These are phyloP conservation scores for Balanococcus diminutus DNA, from an alignment of 2,888 invertebrate genomes.

Conservation along the genomic window DNA sequence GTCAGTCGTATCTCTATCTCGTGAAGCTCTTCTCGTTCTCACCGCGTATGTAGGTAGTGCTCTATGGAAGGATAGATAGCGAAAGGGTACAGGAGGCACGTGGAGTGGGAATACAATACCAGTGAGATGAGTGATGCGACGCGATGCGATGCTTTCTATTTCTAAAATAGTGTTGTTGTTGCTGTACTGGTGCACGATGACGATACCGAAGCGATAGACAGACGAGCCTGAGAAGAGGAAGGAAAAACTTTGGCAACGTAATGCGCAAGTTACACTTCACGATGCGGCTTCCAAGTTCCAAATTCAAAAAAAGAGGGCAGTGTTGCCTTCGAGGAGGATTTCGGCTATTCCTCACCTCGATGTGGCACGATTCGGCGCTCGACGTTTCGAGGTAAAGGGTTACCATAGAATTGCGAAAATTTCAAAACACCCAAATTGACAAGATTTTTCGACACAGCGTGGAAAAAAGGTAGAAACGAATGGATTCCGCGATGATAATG, in stretches of 20 bases:
- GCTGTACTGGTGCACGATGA: neutral
- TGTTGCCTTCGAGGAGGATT: neutral
- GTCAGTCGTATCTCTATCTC: neutral
- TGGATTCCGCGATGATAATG: neutral
- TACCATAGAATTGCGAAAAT: neutral
- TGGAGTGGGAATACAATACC: slow-evolving; percentile 19
- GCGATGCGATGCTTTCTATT: slow-evolving; percentile 8
- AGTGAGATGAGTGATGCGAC: neutral
- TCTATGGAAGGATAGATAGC: neutral
- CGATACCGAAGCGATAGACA: neutral
- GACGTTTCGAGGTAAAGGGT: neutral
- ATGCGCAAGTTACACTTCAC: neutral
- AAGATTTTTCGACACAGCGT: neutral
- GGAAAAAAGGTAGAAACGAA: neutral
- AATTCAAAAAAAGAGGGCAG: neutral
- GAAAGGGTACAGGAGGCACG: neutral
- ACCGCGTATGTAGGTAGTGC: neutral
- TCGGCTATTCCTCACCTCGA: neutral
- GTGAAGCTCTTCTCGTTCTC: neutral
- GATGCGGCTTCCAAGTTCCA: neutral
- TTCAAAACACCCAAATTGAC: neutral
- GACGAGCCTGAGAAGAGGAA: neutral
- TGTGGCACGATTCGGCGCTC: neutral
- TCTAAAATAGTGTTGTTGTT: neutral
- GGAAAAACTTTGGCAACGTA: neutral